phyloP scores from a whole-genome alignment of 1,140 invertebrate species.

The Andrena cerasifolii region DNA sequence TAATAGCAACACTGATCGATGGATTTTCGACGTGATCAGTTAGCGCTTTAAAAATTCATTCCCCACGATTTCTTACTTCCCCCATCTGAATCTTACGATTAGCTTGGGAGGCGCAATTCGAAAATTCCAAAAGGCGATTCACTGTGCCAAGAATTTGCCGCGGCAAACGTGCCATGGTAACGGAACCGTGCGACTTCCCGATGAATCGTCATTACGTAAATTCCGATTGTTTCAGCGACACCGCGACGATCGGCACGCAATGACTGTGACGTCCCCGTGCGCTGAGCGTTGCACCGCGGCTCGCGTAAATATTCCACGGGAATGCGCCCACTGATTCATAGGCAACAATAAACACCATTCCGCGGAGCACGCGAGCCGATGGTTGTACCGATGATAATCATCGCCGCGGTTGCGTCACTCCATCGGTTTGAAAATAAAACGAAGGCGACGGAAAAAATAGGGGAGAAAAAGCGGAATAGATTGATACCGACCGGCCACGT shows the following conservation, averaged over 20 bases:
- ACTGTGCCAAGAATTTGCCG: background rate
- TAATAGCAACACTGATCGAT: too few relatives aligned
- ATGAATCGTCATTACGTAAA: slow-evolving; percentile 31
- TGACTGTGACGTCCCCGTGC: slow-evolving; percentile 30
- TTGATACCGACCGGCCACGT: slow-evolving; percentile 15
- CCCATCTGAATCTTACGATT: too few relatives aligned
- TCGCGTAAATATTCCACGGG: background rate
- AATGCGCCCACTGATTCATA: slow-evolving; percentile 23
- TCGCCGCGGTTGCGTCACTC: slow-evolving; percentile 41
- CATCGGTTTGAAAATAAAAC: background rate
- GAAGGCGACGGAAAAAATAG: background rate
- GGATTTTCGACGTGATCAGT: too few relatives aligned
- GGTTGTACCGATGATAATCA: slow-evolving; percentile 2
- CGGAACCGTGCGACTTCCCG: slow-evolving; percentile 16
- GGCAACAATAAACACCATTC: slow-evolving; percentile 7
- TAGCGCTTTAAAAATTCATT: too few relatives aligned
- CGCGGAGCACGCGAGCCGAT: background rate
- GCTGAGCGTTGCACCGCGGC: slow-evolving; percentile 10
- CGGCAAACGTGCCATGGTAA: slow-evolving; percentile 26
- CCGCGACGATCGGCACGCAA: slow-evolving; percentile 26
- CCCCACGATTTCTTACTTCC: too few relatives aligned
- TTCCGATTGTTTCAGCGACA: slow-evolving; percentile 23
- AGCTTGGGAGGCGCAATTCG: too few relatives aligned
- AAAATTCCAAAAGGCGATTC: slow-evolving; percentile 11
- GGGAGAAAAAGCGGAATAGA: background rate